Evolutionary conservation across 1,140 invertebrate genomes (phyloP), one percentile per base, ranked within the genome.

Genomic region (Littorina saxatilis): DNA sequence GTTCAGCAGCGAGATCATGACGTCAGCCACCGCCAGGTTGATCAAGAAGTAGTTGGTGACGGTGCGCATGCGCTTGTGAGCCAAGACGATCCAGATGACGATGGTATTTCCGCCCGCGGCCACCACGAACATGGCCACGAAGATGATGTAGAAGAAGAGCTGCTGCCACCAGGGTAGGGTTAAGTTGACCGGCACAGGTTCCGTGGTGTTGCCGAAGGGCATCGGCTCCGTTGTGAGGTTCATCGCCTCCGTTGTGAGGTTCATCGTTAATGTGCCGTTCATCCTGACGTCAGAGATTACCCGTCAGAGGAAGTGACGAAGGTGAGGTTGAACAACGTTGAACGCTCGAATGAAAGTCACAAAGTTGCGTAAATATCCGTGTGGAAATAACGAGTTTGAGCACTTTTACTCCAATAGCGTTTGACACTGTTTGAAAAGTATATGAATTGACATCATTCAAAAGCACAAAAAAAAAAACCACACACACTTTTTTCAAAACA

Each of bases 1-100:
- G 91, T 99, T 99, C 80, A 99, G 93, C 0, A 96, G 96, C 0
- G 98, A 97, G 88, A 98, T 97, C 93, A 98, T 95, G 32, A 97
- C 94, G 91, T 99, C 98, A 23, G 98, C 97, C 32, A 97, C 95
- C 81, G 97, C 97, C 66, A 99, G 92, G 90, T 99, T 99, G n/a
- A 98, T 96, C 68, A 99, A 93, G 91, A 99, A 98, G 90, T 98
- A 98, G 93, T 99, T 99, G 72, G 98, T 99, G 3, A 98, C 97
- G 0, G 97, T 98, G 68, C 97, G 93, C 98, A 99, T 99, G 79
- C 97, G 93, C 82, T 96, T 95, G 93, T 94, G 93, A 23, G 96
- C 96, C 55, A 98, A 91, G 2, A 98, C 97, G 83, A 98, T 98
- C 96, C 97, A 98, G 85, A 99, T 97, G 66, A 99, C 97, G 84